Conservation (phyloP, 2,888 invertebrate species). For the Tortrix viridana region DNA sequence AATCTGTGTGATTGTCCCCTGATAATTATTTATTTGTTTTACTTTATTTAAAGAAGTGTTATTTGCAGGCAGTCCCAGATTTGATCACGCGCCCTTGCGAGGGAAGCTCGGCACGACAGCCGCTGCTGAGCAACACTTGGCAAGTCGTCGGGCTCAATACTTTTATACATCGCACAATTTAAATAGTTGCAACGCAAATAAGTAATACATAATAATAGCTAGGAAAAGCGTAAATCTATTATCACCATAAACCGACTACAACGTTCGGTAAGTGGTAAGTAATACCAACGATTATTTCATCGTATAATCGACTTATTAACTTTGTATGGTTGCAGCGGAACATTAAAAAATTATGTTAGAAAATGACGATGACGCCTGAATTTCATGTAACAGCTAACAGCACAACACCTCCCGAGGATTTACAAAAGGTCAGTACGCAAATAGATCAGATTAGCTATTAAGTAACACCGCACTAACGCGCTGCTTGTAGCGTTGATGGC, state of each 20-base stretch:
- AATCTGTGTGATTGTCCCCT: too few relatives aligned
- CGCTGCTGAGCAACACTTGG: conserved; percentile 28
- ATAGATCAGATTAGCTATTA: conserved; percentile 31
- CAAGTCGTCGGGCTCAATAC: conserved; percentile 8
- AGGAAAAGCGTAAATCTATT: background rate
- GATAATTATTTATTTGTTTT: too few relatives aligned
- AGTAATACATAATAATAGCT: too few relatives aligned
- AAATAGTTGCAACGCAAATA: too few relatives aligned
- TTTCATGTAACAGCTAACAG: conserved; percentile 4
- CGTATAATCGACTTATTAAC: too few relatives aligned
- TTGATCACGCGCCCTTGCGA: conserved; percentile 22
- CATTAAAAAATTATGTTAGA: too few relatives aligned
- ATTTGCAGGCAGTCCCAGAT: conserved; percentile 12
- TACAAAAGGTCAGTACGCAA: conserved; percentile 31
- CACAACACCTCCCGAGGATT: conserved; percentile 5
- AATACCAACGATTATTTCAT: too few relatives aligned
- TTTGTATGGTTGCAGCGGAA: background rate
- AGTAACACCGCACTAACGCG: conserved; percentile 10
- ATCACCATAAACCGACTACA: background rate
- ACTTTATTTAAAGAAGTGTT: background rate
- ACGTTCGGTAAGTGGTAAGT: too few relatives aligned
- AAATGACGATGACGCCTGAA: background rate
- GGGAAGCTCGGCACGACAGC: conserved; percentile 1
- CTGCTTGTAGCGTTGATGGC: background rate
- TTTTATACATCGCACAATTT: too few relatives aligned